Conservation (phyloP, 2,113 vertebrate species). For the sheep (Ovis aries) region DNA sequence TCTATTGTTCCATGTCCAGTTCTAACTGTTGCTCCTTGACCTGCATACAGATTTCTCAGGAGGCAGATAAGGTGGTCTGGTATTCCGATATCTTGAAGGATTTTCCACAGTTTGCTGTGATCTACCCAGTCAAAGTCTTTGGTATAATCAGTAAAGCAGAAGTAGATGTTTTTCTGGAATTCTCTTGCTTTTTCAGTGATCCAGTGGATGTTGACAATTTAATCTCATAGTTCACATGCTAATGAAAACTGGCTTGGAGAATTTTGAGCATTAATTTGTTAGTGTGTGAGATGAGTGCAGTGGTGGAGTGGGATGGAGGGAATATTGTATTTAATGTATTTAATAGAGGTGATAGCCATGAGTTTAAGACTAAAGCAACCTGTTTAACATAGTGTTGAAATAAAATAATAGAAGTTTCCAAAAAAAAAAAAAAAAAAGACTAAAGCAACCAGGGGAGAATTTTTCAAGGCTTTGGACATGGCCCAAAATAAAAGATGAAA, state of each 20-base stretch:
- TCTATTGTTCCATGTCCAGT: neutral
- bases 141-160: neutral
- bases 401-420: neutral
- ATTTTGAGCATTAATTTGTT: neutral
- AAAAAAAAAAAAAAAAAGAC: neutral
- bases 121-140: neutral
- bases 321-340: neutral
- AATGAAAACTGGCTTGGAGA: neutral
- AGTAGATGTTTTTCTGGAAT: neutral
- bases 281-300: neutral
- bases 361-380: neutral
- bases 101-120: neutral
- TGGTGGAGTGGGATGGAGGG: neutral
- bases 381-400: neutral
- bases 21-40: neutral
- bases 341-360: neutral
- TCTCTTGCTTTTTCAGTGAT: neutral
- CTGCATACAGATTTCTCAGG: neutral
- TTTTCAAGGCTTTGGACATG: neutral
- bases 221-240: neutral
- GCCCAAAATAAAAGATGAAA: neutral
- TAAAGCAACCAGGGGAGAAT: neutral
- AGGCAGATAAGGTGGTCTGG: neutral
- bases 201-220: neutral
- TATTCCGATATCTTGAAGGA: neutral